Evolutionary conservation across 2,888 invertebrate genomes (phyloP), one percentile per base, ranked within the genome.

Genomic region (Sympetrum striolatum): DNA sequence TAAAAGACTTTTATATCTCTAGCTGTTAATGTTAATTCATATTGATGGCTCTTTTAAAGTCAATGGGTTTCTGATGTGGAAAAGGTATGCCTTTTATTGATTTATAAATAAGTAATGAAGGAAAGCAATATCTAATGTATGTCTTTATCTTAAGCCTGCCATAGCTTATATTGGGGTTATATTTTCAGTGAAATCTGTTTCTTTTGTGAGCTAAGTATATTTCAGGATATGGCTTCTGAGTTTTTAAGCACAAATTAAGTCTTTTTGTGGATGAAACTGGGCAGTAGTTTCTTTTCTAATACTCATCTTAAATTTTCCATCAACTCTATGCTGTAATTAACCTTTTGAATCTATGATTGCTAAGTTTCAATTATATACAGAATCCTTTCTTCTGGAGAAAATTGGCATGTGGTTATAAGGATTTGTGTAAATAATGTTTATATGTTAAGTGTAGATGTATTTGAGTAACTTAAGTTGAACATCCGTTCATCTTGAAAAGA

Each of bases 221-320:
- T 64, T 37, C 58, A 86, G 12, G 39, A 35, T 37, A 25, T 86
- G 37, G 64, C 86, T 22, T 37, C 22, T 22, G 60, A 37, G 58
- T 31, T n/a, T 82, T n/a, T 60, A 37, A 86, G 86, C 86, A 86
- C 86, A 86, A 86, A 64, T 37, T 35, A 86, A 35, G 86, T 86
- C 64, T 60, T 64, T n/a, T 81, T 10, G 12, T 73, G 73, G 73
- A 31, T 31, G 31, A 31, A 73, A 31, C 25, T 73, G 73, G 22
- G 60, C 60, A 86, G 39, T 39, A 44, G 39, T 80, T 64, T 86
- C 31, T n/a, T 53, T 53, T 53, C 53, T 53, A 53, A 53, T 86
- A 37, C 86, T 86, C 37, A 58, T 86, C 58, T 60, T 58, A 86
- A 35, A 37, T 37, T 37, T n/a, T 60, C 60, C n/a, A 58, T 53